Percentiles rank a stretch among this genome's conserved stretches.
phyloP scores from a whole-genome alignment of 2,888 invertebrate genomes.

The Synanthedon formicaeformis region DNA sequence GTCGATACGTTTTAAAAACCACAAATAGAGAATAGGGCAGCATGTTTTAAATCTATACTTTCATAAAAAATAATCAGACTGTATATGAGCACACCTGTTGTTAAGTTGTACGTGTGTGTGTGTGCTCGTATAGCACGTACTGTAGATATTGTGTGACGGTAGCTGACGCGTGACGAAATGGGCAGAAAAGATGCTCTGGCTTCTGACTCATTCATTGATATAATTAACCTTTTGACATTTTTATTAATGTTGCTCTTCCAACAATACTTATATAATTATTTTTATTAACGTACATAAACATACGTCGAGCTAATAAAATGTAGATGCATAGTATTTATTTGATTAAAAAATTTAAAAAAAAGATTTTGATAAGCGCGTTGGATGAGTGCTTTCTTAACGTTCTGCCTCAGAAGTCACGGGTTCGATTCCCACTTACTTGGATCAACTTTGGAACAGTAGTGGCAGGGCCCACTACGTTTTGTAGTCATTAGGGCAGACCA shows the following conservation, averaged over 20 bases:
- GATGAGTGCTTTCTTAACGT: no score
- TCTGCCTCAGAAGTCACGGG: no score
- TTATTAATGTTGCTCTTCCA: neutral
- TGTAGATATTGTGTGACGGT: constrained; percentile 9
- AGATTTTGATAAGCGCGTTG: no score
- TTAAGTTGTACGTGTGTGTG: constrained; percentile 21
- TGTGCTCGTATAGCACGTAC: constrained; percentile 4
- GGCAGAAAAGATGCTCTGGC: constrained; percentile 21
- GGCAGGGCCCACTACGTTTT: no score
- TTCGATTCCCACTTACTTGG: no score
- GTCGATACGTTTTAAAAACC: no score
- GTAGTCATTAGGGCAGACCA: no score
- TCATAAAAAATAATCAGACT: neutral
- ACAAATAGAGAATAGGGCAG: no score
- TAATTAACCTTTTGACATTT: neutral
- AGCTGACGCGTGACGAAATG: constrained; percentile 20
- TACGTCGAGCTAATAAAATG: neutral
- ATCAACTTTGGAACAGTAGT: no score
- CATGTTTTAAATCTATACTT: no score
- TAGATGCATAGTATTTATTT: neutral
- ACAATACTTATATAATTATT: constrained; percentile 1
- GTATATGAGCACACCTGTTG: constrained; percentile 20
- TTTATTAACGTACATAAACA: neutral
- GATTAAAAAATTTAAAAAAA: no score
- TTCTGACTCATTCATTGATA: no score